Evolutionary conservation across 1,140 invertebrate species (phyloP), one percentile per base, ranked within the genome.

Genomic region (Tribolium madens): DNA sequence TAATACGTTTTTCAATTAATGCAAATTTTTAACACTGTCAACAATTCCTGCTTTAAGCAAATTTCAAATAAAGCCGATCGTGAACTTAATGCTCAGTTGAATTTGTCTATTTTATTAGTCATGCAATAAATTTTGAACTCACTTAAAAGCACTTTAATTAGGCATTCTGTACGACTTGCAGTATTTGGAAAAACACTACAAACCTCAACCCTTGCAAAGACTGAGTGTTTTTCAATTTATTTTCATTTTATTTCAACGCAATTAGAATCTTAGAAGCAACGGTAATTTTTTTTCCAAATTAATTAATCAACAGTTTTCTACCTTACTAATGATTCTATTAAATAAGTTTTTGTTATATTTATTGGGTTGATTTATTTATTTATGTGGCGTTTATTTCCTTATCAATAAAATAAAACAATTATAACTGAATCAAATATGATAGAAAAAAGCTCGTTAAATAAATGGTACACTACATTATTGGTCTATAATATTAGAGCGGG

Each of bases 131-230:
- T 33, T 64, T 64, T 9, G 26, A 64, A 33, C 57, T 64, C 21
- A 64, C 26, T 64, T 64, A 64, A 64, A 64, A 64, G 57, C 57
- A 33, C 57, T 64, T 33, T 64, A 64, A 31, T 64, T 64, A 64
- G 53, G 36, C 57, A 64, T 64, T 64, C 26, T 64, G 31, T 13
- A 31, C 21, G 17, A 3, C 12, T 64, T 64, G 12, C 26, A 64
- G 57, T 33, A 64, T 64, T 64, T 64, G 10, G 10, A 12, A 33
- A 31, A 64, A 64, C 57, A 64, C 36, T 42, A 12, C 48, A 50
- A 13, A 50, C 48, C 13, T 50, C 10, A 50, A 50, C 36, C 21
- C 21, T 26, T 26, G 21, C 21, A 26, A 9, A 42, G 6, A 42
- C 36, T 42, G 1, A 0, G 21, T 4, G 1, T 26, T 26, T 26